Conservation (phyloP, 2,888 invertebrate genomes). For the Oscheius sp. region DNA sequence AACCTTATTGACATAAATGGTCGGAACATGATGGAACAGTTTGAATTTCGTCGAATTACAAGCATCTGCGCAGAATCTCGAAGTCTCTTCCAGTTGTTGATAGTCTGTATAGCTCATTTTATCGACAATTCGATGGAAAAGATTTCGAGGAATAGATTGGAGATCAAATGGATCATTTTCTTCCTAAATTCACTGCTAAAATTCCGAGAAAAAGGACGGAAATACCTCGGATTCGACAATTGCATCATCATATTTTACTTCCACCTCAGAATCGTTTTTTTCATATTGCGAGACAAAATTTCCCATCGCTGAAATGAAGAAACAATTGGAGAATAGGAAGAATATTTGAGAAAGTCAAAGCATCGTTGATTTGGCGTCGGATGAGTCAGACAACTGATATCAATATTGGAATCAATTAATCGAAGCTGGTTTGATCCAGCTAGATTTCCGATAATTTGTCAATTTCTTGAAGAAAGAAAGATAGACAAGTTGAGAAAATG, state of each 20-base stretch:
- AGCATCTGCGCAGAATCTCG: background rate
- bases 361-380: too few relatives aligned
- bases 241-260: background rate
- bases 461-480: too few relatives aligned
- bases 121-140: background rate
- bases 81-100: background rate
- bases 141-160: background rate
- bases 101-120: slow-evolving; percentile 4
- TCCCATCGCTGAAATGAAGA: background rate
- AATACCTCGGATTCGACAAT: background rate
- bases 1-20: slow-evolving; percentile 5
- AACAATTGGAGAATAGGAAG: too few relatives aligned
- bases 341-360: too few relatives aligned
- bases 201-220: background rate
- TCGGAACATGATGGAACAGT: background rate
- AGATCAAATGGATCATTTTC: slow-evolving; percentile 1
- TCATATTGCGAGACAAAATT: background rate
- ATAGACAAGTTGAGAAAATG: too few relatives aligned
- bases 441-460: too few relatives aligned
- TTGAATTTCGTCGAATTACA: background rate
- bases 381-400: too few relatives aligned
- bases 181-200: background rate
- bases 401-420: too few relatives aligned
- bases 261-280: background rate
- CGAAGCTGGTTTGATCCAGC: too few relatives aligned